These are phyloP conservation scores for Peromyscus eremicus DNA, from an alignment of 2,797 vertebrate species.

Conservation along the genomic window DNA sequence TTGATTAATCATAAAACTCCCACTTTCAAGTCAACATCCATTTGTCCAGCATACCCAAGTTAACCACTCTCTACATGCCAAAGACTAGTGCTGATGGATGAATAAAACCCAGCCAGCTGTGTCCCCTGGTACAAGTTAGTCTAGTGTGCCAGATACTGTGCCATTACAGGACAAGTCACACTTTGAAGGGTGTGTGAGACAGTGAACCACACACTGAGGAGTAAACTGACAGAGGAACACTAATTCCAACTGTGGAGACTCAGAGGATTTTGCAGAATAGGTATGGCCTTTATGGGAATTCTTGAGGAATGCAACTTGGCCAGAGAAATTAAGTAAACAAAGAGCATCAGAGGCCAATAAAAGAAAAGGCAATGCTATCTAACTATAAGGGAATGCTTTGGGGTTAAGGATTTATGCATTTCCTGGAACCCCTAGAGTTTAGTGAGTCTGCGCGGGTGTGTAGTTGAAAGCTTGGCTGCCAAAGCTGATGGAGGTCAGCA, in stretches of 20 bases:
- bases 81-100: neutral
- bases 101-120: neutral
- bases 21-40: neutral
- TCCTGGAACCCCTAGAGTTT: neutral
- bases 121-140: neutral
- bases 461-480: neutral
- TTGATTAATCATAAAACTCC: neutral
- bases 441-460: neutral
- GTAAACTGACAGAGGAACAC: neutral
- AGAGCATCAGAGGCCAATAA: neutral
- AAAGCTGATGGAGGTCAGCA: neutral
- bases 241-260: neutral
- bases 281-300: neutral
- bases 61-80: neutral
- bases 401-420: neutral
- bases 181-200: neutral
- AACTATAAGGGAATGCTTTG: neutral
- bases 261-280: constrained; percentile 20
- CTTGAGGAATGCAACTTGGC: neutral
- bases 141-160: neutral
- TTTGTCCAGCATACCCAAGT: neutral
- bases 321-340: constrained; percentile 50
- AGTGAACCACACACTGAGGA: neutral
- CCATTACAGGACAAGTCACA: neutral
- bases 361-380: neutral